Base-by-base conservation (phyloP, 1,140 invertebrate species). In the Octopus bimaculoides region DNA sequence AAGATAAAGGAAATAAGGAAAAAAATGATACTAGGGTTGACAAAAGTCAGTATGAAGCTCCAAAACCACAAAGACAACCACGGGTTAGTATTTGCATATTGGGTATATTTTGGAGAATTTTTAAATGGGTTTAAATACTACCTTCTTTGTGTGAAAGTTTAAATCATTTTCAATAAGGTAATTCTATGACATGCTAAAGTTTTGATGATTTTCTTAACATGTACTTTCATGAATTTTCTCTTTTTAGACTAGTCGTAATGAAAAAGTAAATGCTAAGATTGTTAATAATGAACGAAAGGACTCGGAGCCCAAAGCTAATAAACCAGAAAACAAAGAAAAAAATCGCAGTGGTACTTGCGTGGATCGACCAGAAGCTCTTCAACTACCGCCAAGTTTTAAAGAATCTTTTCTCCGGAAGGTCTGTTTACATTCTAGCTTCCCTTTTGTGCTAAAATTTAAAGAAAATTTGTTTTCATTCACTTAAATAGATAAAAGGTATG, bases 341-440 rank as follows among this genome's bases (percentile, higher is more conserved):
- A 73, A 75, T 77, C 79, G 81, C 56, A 26, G 77, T 12, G 71
- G 78, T 52, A 20, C 79, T 14, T 77, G 78, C 55, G 82, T 85
- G 52, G 84, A 85, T 53, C 88, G 87, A 82, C 84, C 87, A 52
- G 85, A 88, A 76, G 86, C 88, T 5, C 89, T 89, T 56, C 87
- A 89, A 80, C 83, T 89, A 81, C 88, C 88, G 17, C 84, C 88
- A 9, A 89, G 86, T 75, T 88, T 88, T 78, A 88, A 86, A 77
- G 86, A 87, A 66, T 79, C 85, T n/a, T 82, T 86, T 61, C 87
- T 87, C 84, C 84, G 84, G 74, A 87, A 88, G 83, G 86, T 87
- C 83, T 75, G 66, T 61, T 9, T 61, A 17, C 17, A 71, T 71
- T 14, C 14, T 71, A 14, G 5, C 7, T 17, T 71, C 14, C 14